Evolutionary conservation across 2,888 invertebrate genomes (phyloP), one percentile per base, ranked within the genome.

Genomic region (Agrotis exclamationis): DNA sequence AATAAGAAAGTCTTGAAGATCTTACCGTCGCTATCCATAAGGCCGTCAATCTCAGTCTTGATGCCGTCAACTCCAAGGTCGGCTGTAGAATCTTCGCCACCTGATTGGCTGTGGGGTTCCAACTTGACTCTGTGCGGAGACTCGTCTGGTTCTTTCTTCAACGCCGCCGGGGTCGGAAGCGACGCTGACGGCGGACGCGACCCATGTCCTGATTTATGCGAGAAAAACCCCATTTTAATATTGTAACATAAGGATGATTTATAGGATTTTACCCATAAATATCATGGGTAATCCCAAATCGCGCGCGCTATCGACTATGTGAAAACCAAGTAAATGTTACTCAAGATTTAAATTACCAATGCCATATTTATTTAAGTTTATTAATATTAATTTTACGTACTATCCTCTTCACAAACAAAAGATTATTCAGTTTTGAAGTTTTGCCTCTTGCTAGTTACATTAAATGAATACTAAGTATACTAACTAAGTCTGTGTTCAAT

Each of bases 31-130:
- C 94, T 94, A 72, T 96, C 96, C 95, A 96, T 96, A 83, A 96
- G 96, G 69, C 96, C 96, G 87, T 96, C 96, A 74, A 96, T 96
- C 85, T 96, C 96, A 69, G 96, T 96, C 91, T 96, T 96, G 87
- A 96, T 96, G 76, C 94, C 95, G 89, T 96, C 96, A 2, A 96
- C 96, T 53, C 93, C 96, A 14, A 96, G 88, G 72, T 96, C 95
- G 5, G 90, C 92, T 51, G 88, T 86, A 18, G 91, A 89, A 85
- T 96, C 96, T 54, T 96, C 96, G 47, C 88, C 91, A 28, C 91
- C 92, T 20, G 92, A 86, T 82, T 95, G 95, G 68, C 91, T 92
- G 88, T 95, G 95, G 20, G 96, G 95, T 80, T 96, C 96, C 92
- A 96, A 92, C 82, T 96, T 96, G 74, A 96, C 96, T 85, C 96